Evolutionary conservation across 2,888 invertebrate genomes (phyloP).

Genomic region (Lathronympha strigana): DNA sequence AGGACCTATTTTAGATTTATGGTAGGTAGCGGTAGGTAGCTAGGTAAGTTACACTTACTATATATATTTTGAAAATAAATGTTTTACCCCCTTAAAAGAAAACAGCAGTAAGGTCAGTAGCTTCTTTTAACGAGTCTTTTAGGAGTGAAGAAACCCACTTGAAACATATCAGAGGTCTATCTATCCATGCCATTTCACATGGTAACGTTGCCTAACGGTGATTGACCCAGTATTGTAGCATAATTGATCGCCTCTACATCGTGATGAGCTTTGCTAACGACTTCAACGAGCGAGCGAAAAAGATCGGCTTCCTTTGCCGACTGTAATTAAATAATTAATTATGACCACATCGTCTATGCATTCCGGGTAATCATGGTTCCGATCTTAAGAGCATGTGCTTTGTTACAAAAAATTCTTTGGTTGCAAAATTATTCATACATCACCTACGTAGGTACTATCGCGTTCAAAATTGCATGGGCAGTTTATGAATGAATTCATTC

Average conservation of each 20-base stretch:
- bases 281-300: not conserved
- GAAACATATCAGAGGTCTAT: not conserved
- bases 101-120: too few relatives aligned
- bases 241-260: conserved; percentile 16
- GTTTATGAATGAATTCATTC: too few relatives aligned
- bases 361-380: conserved; percentile 27
- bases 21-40: too few relatives aligned
- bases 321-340: conserved; percentile 24
- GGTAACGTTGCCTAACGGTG: conserved; percentile 16
- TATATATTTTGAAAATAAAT: too few relatives aligned
- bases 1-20: too few relatives aligned
- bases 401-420: not conserved
- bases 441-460: not conserved
- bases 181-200: not conserved
- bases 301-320: conserved; percentile 17
- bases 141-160: too few relatives aligned
- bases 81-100: too few relatives aligned
- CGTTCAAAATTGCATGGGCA: too few relatives aligned
- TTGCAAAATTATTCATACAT: not conserved
- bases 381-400: conserved; percentile 9
- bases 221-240: conserved; percentile 23
- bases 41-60: too few relatives aligned
- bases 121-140: too few relatives aligned
- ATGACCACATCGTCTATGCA: conserved; percentile 25
- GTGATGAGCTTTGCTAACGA: conserved; percentile 21